Evolutionary conservation across 2,113 vertebrate species (phyloP).

Genomic region (Rhynchopsitta pachyrhyncha): DNA sequence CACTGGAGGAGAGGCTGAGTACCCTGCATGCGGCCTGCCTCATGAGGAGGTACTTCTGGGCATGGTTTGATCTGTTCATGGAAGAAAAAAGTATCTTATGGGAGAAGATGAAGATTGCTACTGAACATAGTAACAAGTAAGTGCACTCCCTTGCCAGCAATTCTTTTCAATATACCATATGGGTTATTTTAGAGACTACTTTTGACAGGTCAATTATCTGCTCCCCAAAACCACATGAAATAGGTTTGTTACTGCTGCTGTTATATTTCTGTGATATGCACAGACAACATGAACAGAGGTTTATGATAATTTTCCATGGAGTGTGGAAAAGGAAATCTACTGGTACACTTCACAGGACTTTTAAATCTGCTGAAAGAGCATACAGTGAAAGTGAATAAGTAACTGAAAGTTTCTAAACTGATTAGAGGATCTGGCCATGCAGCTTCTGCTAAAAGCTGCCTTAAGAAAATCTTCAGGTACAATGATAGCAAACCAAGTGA

Average conservation of each 20-base stretch:
- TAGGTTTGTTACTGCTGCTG: not conserved
- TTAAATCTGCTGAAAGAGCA: not conserved
- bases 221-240: not conserved
- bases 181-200: not conserved
- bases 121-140: constrained; percentile 83
- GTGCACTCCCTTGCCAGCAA: not conserved
- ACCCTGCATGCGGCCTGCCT: constrained; percentile 65
- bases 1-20: constrained; percentile 68
- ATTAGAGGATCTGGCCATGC: constrained; percentile 5
- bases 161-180: not conserved
- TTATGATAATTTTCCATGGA: not conserved
- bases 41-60: constrained; percentile 75
- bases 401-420: constrained; percentile 45
- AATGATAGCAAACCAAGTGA: not conserved
- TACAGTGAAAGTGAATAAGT: not conserved
- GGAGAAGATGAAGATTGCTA: constrained; percentile 74
- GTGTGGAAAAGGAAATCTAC: not conserved
- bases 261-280: not conserved
- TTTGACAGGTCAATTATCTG: not conserved
- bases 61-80: constrained; percentile 73
- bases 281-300: not conserved
- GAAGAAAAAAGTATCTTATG: constrained; percentile 68
- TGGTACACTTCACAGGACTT: constrained; percentile 18
- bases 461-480: constrained; percentile 8
- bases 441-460: constrained; percentile 30